These are phyloP conservation scores for Macrosoma leucophasiata DNA, from an alignment of 2,888 invertebrate species.

Conservation along the genomic window DNA sequence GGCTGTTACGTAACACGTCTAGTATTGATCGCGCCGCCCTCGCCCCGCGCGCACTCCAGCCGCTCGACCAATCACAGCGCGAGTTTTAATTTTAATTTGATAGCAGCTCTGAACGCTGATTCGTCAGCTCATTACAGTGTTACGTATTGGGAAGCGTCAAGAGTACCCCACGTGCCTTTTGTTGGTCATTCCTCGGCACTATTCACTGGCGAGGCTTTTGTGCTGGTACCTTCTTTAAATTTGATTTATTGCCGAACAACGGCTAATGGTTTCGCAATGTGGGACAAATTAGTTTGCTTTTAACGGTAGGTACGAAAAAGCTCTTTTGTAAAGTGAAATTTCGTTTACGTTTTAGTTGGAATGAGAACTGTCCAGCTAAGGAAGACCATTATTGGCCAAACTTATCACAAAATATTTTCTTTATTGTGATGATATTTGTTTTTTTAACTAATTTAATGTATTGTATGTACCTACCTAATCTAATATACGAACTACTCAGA, in stretches of 20 bases:
- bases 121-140: slow-evolving; percentile 41
- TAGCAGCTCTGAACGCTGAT: slow-evolving; percentile 53
- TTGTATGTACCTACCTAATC: no score
- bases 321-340: no score
- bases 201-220: slow-evolving; percentile 4
- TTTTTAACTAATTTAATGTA: no score
- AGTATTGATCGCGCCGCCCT: slow-evolving; percentile 57
- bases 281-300: no score
- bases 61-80: slow-evolving; percentile 48
- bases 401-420: no score
- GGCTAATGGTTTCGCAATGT: no score
- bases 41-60: slow-evolving; percentile 28
- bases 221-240: neutral
- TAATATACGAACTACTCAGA: no score
- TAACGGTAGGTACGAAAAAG: no score
- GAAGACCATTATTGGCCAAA: no score
- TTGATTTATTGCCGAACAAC: neutral
- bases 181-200: slow-evolving; percentile 6
- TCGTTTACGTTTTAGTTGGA: no score
- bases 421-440: no score
- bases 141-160: slow-evolving; percentile 18
- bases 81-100: slow-evolving; percentile 67
- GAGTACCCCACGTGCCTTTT: slow-evolving; percentile 13
- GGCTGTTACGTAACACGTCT: slow-evolving; percentile 57
- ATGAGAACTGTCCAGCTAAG: no score